Evolutionary conservation across 2,888 invertebrate species (phyloP), one percentile per base, ranked within the genome.

Genomic region (Hartigia nigra): DNA sequence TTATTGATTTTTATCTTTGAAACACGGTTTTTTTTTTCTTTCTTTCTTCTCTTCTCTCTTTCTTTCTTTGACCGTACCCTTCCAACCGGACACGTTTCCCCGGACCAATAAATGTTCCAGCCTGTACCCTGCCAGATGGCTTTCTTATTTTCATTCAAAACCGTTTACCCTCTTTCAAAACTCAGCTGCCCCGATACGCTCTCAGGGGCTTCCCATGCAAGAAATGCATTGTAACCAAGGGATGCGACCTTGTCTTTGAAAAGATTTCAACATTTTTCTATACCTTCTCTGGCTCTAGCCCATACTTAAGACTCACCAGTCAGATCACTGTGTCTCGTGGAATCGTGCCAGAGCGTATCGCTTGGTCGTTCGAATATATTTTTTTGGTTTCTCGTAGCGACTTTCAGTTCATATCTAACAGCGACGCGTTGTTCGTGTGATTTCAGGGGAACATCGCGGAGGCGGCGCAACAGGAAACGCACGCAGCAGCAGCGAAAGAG

Each of bases 401-500:
- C 55, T 55, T 55, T 23, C 23, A 14, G 55, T 55, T 55, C 23
- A 23, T 55, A 55, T 55, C 55, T 55, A 55, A 55, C 23, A 72
- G 14, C 72, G 72, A 31, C 31, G 72, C 23, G 14, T 31, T 88
- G 89, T 81, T 91, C 92, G 91, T 89, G 90, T 86, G 90, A 90
- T 86, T 89, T 88, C 87, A 92, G 92, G 91, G 90, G 91, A 91
- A 76, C 89, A 91, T 84, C 91, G 91, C 79, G 90, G 91, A 82
- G 89, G 88, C 34, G 82, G 87, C 70, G 88, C 90, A 74, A 88
- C 86, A 77, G 90, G 89, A 85, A 91, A 89, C 82, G 85, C 89
- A 76, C 89, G 91, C 35, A 86, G 88, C 81, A 89, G 87, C 84
- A 86, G 86, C 84, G 91, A 91, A 81, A 88, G 90, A 84, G 89